These are phyloP conservation scores for Fukomys damarensis DNA, from an alignment of 2,113 vertebrate species.

Conservation along the genomic window DNA sequence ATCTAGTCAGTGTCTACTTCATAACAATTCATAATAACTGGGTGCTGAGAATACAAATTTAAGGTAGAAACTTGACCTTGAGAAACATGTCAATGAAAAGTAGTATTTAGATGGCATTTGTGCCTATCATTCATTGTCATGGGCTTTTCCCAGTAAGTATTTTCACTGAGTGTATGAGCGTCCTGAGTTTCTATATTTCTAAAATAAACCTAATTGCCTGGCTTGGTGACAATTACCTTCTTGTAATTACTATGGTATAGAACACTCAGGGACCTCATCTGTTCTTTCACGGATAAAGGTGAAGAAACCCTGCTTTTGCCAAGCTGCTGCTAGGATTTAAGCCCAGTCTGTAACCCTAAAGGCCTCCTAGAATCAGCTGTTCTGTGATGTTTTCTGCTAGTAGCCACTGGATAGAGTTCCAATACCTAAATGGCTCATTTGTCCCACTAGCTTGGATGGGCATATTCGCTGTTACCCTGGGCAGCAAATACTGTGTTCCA, in stretches of 20 bases:
- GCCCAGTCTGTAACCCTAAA: neutral
- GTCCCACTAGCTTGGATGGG: neutral
- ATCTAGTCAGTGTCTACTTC: neutral
- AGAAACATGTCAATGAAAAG: slow-evolving; percentile 12
- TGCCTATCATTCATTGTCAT: neutral
- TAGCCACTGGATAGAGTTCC: neutral
- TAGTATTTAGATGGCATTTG: neutral
- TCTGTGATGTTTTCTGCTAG: neutral
- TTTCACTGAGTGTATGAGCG: neutral
- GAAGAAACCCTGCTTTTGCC: neutral
- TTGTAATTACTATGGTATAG: neutral
- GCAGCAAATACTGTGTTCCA: neutral
- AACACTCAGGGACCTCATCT: neutral
- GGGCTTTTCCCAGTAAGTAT: neutral
- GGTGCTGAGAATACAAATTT: neutral
- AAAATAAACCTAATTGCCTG: neutral
- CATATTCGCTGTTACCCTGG: neutral
- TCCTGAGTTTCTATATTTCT: neutral
- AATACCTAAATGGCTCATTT: neutral
- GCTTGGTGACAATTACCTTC: neutral
- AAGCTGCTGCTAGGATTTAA: neutral
- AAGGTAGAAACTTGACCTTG: slow-evolving; percentile 29
- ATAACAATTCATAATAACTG: neutral
- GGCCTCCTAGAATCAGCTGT: neutral
- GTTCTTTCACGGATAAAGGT: neutral